Conservation (phyloP, 92 coral and sea anemone genomes). For the Paramuricea clavata region DNA sequence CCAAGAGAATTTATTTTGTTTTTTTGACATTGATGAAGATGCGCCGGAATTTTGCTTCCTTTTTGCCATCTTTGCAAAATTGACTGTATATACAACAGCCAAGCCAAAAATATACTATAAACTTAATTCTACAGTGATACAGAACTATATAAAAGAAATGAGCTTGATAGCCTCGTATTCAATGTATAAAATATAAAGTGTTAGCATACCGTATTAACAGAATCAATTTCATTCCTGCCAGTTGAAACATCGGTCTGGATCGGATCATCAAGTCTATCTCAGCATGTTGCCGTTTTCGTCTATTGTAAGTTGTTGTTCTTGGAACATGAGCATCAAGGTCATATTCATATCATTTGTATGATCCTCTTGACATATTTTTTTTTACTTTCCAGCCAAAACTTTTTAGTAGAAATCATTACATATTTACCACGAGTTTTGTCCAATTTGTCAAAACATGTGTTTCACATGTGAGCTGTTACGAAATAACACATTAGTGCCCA, state of each 20-base stretch:
- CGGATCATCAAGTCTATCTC: neutral
- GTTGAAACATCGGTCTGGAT: neutral
- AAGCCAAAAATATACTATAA: too few relatives aligned
- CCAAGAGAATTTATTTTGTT: too few relatives aligned
- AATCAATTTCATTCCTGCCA: neutral
- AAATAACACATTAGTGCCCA: neutral
- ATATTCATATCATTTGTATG: constrained; percentile 9
- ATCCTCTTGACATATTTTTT: constrained; percentile 12
- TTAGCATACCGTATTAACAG: constrained; percentile 6
- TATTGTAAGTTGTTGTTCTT: constrained; percentile 13
- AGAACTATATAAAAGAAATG: neutral
- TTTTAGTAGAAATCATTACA: neutral
- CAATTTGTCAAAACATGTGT: neutral
- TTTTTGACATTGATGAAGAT: too few relatives aligned
- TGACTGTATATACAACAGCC: neutral
- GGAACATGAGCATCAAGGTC: neutral
- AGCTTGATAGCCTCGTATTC: neutral
- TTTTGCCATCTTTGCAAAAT: neutral
- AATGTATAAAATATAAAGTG: neutral
- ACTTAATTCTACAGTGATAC: neutral
- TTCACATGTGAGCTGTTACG: neutral
- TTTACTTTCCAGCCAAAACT: neutral
- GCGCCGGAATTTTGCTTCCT: too few relatives aligned
- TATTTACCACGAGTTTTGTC: neutral
- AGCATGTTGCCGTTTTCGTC: constrained; percentile 18